phyloP scores from a whole-genome alignment of 2,888 invertebrate species.

The Epinotia ramella region DNA sequence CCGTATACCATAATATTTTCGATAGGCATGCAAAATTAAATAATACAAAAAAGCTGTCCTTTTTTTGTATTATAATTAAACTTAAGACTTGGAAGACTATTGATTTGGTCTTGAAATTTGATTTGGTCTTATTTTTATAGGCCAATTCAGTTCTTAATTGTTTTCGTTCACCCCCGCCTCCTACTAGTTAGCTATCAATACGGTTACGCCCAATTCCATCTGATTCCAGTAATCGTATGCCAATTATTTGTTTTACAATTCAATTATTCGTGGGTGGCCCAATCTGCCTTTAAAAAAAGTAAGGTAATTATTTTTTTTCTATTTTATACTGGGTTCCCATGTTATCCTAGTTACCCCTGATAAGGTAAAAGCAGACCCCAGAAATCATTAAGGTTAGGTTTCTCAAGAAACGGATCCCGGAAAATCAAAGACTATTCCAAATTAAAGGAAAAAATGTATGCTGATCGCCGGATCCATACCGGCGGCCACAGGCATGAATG shows the following conservation, averaged over 20 bases:
- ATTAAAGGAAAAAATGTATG: no score
- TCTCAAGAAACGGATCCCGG: no score
- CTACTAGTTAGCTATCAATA: conserved; percentile 12
- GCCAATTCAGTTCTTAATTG: conserved; percentile 21
- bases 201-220: conserved; percentile 21
- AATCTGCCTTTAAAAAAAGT: neutral
- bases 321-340: neutral
- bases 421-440: no score
- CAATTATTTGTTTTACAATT: conserved; percentile 24
- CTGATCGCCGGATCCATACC: no score
- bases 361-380: no score
- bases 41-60: no score
- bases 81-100: no score
- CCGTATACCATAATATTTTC: no score
- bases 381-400: no score
- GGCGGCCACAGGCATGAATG: no score
- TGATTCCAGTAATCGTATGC: conserved; percentile 13
- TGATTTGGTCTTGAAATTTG: neutral
- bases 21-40: no score
- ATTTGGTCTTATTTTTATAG: conserved; percentile 8
- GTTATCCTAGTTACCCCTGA: neutral
- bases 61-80: no score
- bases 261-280: conserved; percentile 18
- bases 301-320: neutral
- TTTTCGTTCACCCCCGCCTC: conserved; percentile 14